Base-by-base conservation (phyloP, 2,113 vertebrate genomes). In the Chlorodrepanis virens region DNA sequence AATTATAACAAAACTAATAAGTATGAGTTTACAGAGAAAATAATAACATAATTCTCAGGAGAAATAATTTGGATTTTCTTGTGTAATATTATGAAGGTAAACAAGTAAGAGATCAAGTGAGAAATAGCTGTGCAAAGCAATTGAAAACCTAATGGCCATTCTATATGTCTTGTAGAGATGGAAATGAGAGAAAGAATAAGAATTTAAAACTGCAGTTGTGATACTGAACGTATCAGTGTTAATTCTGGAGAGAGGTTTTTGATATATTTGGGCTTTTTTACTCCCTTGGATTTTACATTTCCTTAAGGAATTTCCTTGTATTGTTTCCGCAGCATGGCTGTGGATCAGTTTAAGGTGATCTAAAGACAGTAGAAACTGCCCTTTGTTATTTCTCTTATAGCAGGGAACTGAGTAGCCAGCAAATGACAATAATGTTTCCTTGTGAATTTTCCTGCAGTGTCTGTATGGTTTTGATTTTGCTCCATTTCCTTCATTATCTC, bases 211-310 rank as follows among this genome's bases (percentile, higher is more conserved):
- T 90, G 25, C 21, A 82, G 7, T 10, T 74, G 7, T 35, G 45
- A 60, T 22, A 7, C 14, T 25, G 39, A 56, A 50, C 0, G 0
- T 49, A 20, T 10, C 40, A 14, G 3, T 67, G 4, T n/a, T 39
- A 79, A 70, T 22, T 37, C 12, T 71, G 14, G 27, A 70, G 7
- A 59, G 6, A 44, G 5, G 1, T 24, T 39, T 71, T 5, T 49
- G 28, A 27, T 74, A 47, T 15, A 4, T 29, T 37, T 52, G n/a
- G 16, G 4, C 0, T 2, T 20, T 70, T 53, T 75, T 10, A 18
- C 0, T 6, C 12, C 14, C 33, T 56, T 64, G 37, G 27, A 69
- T 81, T 69, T 80, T 77, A 17, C 18, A 47, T 56, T 86, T 81
- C 24, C 3, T 50, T 71, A 47, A 35, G 29, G 7, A 71, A 59